phyloP scores from a whole-genome alignment of 2,113 vertebrate species.

The Chelonoidis abingdonii region DNA sequence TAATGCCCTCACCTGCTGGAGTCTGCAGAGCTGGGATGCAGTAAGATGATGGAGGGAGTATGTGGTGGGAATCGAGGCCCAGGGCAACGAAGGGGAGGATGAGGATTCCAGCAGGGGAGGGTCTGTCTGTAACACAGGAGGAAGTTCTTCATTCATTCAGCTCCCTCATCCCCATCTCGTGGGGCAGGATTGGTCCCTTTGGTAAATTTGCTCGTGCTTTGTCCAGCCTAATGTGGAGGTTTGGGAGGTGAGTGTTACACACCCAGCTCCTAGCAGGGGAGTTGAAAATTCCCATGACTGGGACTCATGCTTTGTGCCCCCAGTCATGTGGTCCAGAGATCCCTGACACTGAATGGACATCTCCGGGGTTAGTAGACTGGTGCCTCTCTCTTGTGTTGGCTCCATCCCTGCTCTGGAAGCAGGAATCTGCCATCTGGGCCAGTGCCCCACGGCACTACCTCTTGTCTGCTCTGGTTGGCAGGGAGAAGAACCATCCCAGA shows the following conservation, averaged over 20 bases:
- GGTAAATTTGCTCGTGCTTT: background rate
- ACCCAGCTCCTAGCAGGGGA: background rate
- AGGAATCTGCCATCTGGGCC: background rate
- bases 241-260: background rate
- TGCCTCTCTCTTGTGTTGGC: background rate
- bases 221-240: background rate
- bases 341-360: background rate
- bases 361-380: background rate
- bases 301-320: background rate
- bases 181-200: background rate
- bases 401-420: background rate
- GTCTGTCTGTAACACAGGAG: background rate
- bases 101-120: background rate
- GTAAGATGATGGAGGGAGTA: background rate
- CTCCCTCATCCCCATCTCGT: no score
- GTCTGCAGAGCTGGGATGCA: background rate
- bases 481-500: constrained; percentile 75
- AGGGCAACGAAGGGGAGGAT: background rate
- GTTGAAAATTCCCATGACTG: background rate
- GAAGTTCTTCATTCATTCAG: background rate
- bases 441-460: background rate
- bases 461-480: background rate
- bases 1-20: background rate
- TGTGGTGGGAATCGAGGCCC: background rate
- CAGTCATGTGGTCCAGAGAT: background rate